Conservation (phyloP, 2,797 vertebrate genomes). For the Phataginus tetradactyla region DNA sequence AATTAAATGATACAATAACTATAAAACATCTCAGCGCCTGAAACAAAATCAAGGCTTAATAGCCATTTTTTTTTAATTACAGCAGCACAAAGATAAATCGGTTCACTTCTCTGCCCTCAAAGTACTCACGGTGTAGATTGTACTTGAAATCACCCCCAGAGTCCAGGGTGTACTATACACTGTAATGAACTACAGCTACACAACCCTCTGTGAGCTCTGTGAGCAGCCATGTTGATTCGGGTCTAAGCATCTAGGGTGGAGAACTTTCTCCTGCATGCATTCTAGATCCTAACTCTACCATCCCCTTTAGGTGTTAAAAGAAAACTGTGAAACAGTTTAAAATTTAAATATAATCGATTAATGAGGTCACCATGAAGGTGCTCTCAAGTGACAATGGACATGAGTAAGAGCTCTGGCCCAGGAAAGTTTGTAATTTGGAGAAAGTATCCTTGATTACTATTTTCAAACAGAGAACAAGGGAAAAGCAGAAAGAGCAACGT, state of each 20-base stretch:
- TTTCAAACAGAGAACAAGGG: neutral
- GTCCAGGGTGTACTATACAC: neutral
- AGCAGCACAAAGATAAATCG: neutral
- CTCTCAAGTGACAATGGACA: constrained; percentile 32
- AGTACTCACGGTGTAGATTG: neutral
- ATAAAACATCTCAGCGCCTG: neutral
- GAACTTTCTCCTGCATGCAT: neutral
- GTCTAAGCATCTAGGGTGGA: neutral
- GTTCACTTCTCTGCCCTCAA: neutral
- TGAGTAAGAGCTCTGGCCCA: neutral
- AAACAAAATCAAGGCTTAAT: neutral
- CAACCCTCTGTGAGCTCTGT: neutral
- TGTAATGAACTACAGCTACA: neutral
- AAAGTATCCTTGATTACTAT: neutral
- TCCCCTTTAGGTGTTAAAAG: neutral
- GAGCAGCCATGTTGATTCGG: neutral
- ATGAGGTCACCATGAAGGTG: constrained; percentile 52
- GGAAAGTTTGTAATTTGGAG: constrained; percentile 11
- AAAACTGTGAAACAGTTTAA: neutral
- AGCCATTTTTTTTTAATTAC: neutral
- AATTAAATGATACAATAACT: neutral
- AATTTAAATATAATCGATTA: constrained; percentile 60
- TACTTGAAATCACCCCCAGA: neutral
- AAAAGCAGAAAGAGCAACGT: neutral
- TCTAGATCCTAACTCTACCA: neutral